These are phyloP conservation scores for Siniperca knerii DNA, from an alignment of 2,113 vertebrate species.

Conservation along the genomic window DNA sequence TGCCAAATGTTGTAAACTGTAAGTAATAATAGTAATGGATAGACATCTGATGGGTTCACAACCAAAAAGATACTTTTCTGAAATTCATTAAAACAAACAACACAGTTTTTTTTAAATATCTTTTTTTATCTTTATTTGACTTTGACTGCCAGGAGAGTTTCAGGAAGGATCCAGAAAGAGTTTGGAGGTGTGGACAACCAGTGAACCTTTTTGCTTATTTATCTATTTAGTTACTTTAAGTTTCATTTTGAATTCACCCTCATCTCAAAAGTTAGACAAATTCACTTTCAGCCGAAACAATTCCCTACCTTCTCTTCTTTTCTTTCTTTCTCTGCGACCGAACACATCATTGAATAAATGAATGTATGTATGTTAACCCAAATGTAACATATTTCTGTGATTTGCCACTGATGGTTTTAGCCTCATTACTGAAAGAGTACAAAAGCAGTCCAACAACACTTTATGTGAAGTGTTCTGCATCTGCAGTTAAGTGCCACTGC, in stretches of 20 bases:
- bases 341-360: constrained; percentile 11
- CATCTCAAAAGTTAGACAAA: not conserved
- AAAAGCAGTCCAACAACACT: constrained; percentile 11
- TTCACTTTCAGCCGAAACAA: not conserved
- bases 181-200: not conserved
- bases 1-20: not conserved
- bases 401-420: constrained; percentile 19
- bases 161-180: not conserved
- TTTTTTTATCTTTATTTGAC: not conserved
- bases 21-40: not conserved
- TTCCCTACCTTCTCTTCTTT: not conserved
- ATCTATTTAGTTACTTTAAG: not conserved
- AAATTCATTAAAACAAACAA: not conserved
- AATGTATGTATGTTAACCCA: constrained; percentile 15
- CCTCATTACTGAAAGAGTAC: not conserved
- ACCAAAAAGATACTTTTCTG: not conserved
- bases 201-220: not conserved
- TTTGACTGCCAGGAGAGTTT: not conserved
- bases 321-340: not conserved
- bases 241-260: not conserved
- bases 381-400: constrained; percentile 11
- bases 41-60: not conserved
- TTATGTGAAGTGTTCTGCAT: constrained; percentile 5
- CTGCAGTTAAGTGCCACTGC: constrained; percentile 4
- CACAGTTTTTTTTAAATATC: too few species aligned